Evolutionary conservation across 2,797 vertebrate genomes (phyloP).

Genomic region (Myotis vivesi): DNA sequence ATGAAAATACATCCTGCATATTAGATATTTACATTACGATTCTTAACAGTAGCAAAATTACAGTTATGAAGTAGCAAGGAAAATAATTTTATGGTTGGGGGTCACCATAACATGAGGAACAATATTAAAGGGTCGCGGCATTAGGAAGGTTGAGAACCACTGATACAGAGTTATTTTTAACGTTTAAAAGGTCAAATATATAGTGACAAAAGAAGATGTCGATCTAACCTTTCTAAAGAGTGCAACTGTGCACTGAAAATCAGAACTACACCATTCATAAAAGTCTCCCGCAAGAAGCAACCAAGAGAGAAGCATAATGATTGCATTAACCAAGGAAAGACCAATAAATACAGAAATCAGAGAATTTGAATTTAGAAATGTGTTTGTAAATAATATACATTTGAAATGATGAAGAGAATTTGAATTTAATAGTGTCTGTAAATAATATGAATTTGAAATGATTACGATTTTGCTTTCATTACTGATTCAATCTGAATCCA

Average conservation of each 20-base stretch:
- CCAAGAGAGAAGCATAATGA: neutral
- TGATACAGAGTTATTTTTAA: conserved; percentile 1
- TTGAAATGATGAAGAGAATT: neutral
- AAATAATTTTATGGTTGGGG: too few species aligned
- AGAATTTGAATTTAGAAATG: conserved; percentile 32
- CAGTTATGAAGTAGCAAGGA: too few species aligned
- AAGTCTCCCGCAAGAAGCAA: conserved; percentile 36
- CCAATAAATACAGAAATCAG: neutral
- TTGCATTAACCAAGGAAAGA: neutral
- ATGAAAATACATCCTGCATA: too few species aligned
- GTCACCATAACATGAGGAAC: too few species aligned
- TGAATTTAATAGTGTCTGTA: neutral
- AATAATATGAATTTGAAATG: neutral
- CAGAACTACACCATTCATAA: conserved; percentile 45
- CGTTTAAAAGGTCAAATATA: neutral
- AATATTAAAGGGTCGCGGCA: too few species aligned
- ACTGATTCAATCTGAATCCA: neutral
- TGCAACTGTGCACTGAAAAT: neutral
- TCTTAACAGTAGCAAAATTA: too few species aligned
- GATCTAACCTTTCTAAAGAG: conserved; percentile 41
- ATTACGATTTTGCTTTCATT: neutral
- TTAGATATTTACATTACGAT: too few species aligned
- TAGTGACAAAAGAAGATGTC: neutral
- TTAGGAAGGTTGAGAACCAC: too few species aligned
- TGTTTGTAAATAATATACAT: neutral